These are phyloP conservation scores for Stichodactyla mertensii DNA, from an alignment of 64 coral and sea anemone species.

Conservation along the genomic window DNA sequence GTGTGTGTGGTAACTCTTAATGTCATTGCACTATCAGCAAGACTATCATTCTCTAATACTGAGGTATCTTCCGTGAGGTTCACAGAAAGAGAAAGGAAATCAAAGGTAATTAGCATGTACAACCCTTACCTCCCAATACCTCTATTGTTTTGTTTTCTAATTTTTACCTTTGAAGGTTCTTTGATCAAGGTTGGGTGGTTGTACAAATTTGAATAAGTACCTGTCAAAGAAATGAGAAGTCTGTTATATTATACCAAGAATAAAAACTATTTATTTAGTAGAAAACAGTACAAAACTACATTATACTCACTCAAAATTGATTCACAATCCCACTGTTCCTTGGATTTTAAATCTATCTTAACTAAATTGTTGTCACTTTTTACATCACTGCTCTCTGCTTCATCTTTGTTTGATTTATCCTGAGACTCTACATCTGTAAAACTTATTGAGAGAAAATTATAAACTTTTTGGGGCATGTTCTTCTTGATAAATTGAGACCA, in stretches of 20 bases:
- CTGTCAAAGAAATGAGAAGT: constrained; percentile 13
- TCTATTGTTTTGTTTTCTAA: neutral
- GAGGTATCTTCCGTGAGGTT: no score
- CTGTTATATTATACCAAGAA: no score
- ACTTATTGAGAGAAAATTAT: neutral
- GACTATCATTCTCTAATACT: no score
- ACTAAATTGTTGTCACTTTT: constrained; percentile 40
- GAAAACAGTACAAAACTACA: no score
- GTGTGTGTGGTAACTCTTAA: no score
- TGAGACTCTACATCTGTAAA: neutral
- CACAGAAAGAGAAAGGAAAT: no score
- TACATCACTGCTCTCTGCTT: constrained; percentile 17
- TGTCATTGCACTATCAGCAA: no score
- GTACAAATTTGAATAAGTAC: constrained; percentile 95
- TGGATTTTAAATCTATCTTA: constrained; percentile 47
- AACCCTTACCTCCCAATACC: neutral
- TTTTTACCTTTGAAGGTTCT: constrained; percentile 76
- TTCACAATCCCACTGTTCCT: constrained; percentile 97
- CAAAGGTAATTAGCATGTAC: neutral
- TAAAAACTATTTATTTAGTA: no score
- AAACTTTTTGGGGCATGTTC: neutral
- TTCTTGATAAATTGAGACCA: neutral
- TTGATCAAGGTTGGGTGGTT: constrained; percentile 94
- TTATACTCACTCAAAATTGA: constrained; percentile 84
- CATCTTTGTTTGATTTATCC: neutral